Base-by-base conservation (phyloP, 2,888 invertebrate species). In the Antheraea yamamai region DNA sequence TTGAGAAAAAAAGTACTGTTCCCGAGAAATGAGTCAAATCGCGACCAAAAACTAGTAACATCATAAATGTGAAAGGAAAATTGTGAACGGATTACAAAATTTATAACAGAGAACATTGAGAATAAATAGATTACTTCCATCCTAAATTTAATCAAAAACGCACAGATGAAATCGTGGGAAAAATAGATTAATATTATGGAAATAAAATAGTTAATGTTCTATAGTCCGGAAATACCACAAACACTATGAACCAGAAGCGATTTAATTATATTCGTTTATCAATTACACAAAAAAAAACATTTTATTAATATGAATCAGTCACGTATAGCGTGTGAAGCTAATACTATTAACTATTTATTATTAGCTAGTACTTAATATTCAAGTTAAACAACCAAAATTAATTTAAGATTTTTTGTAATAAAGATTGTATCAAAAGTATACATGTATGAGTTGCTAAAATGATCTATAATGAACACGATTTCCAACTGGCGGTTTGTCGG, bases 381-480 rank as follows among this genome's bases (percentile, higher is more conserved):
- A 30, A 30, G 51, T 52, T 10, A 61, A 4, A 55, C 61, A 30
- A 39, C 52, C 20, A 73, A 52, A 55, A 58, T 73, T 16, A 30
- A 35, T 30, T 20, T 58, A 55, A 72, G 26, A 1, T 20, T 35
- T 58, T 20, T 12, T 52, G 30, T 68, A 20, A 35, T 30, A 52
- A 66, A 66, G 30, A 55, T 70, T 55, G 16, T 23, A 74, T 23
- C n/a, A 55, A n/a, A n/a, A n/a, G 55, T 70, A 74, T 52, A 35
- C 16, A 12, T 70, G n/a, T 47, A 74, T 4, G 52, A 68, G 47
- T 39, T 16, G 68, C 39, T 73, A 68, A 64, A 70, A 47, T 73
- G 47, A 74, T 68, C 74, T 73, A 66, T 75, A 74, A 75, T 74
- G 78, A 77, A 76, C 78, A 77, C 75, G 76, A 73, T 76, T 76